Evolutionary conservation across 2,797 vertebrate species (phyloP), one percentile per base, ranked within the genome.

Genomic region (Spatula versicolor): DNA sequence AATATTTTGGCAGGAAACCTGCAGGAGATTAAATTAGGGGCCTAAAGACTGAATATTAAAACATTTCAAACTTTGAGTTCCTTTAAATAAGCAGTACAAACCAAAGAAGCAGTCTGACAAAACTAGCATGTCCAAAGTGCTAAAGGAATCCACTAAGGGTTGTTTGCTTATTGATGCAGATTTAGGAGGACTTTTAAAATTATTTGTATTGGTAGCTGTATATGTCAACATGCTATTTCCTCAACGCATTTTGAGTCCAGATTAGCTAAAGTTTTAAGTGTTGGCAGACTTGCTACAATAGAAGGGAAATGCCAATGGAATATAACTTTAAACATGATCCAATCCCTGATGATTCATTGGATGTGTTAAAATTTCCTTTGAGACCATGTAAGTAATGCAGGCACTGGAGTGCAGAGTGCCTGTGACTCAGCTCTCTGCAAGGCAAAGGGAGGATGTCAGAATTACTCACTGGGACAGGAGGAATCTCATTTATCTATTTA

Each of bases 401-500:
- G 97, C 96, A 96, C 96, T 59, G 86, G 95, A 86, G 86, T 37
- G 64, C 88, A 75, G 66, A 87, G 91, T 82, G 94, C 95, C 95
- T 94, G 96, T 99, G 98, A 99, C 98, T 99, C 98, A 99, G 98
- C 98, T 97, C 97, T 97, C 97, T 80, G 97, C 95, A 92, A 97
- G 98, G 98, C 98, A 87, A 97, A 96, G 19, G 92, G 97, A 98
- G 98, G 98, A 98, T 98, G 98, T 98, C 98, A 98, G 97, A 98
- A 98, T 99, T 98, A 98, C 98, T 99, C 99, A 99, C 98, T 97
- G 98, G 97, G 98, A 98, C 98, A 98, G 97, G 97, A 98, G 98
- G 98, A 99, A 98, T 99, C 98, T 98, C 98, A 98, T 98, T 98
- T 97, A 97, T 98, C 98, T 99, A 98, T 99, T 99, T 99, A 99